Conservation (phyloP, 2,113 vertebrate species). For the rabbit (Oryctolagus cuniculus) region DNA sequence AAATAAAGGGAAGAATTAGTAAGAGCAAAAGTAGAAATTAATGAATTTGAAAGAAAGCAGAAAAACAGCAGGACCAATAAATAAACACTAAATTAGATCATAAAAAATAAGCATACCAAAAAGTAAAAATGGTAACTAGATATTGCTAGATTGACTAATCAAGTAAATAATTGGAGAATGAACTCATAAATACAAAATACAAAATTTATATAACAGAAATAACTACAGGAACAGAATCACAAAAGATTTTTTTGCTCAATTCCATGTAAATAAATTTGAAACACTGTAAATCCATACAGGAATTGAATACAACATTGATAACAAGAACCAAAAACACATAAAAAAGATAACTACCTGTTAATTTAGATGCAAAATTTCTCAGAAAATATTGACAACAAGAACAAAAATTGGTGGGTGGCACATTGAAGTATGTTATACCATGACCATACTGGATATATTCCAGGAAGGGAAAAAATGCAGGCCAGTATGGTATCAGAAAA, state of each 20-base stretch:
- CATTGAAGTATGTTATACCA: not conserved
- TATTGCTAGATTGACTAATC: not conserved
- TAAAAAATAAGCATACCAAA: not conserved
- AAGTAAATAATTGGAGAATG: not conserved
- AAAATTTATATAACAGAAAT: not conserved
- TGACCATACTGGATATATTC: not conserved
- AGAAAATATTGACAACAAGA: not conserved
- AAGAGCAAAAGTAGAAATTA: slow-evolving; percentile 25
- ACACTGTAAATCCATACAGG: slow-evolving; percentile 8
- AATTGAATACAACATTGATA: not conserved
- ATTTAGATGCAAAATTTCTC: not conserved
- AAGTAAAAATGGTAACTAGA: not conserved
- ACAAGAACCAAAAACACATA: not conserved
- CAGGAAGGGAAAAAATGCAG: not conserved
- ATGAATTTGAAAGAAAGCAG: not conserved
- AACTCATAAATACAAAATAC: not conserved
- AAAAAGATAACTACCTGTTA: not conserved
- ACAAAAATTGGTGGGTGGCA: not conserved
- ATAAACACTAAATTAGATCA: not conserved
- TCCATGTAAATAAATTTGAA: slow-evolving; percentile 4
- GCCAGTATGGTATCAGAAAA: not conserved
- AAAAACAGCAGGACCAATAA: not conserved
- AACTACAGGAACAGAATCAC: slow-evolving; percentile 24
- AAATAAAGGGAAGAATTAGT: slow-evolving; percentile 15
- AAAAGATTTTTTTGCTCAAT: not conserved